Conservation (phyloP, 2,888 invertebrate species). For the Gymnoscelis rufifasciata region DNA sequence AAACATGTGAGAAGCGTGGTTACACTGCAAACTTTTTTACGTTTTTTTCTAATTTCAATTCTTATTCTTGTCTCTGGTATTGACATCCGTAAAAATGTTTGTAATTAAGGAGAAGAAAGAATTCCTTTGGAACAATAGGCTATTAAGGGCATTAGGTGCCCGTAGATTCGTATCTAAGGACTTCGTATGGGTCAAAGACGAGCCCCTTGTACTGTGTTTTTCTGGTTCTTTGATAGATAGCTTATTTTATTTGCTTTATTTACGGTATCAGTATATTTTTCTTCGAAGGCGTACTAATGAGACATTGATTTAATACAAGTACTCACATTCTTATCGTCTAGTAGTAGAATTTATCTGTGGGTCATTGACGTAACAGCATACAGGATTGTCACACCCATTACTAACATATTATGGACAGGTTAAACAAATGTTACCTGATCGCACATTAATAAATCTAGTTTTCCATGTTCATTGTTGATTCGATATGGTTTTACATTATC, state of each 20-base stretch:
- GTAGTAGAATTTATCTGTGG: neutral
- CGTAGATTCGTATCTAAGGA: conserved; percentile 67
- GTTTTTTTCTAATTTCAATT: neutral
- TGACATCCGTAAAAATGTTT: conserved; percentile 72
- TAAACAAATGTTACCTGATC: too few relatives aligned
- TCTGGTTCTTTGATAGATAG: conserved; percentile 6
- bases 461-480: too few relatives aligned
- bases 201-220: conserved; percentile 21
- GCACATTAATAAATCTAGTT: too few relatives aligned
- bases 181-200: conserved; percentile 18
- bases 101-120: conserved; percentile 67
- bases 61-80: conserved; percentile 31
- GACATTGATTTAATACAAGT: neutral
- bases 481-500: too few relatives aligned
- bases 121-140: conserved; percentile 65
- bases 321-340: neutral
- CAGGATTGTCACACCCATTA: neutral
- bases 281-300: neutral
- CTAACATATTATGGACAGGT: neutral
- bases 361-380: neutral
- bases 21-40: too few relatives aligned
- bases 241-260: conserved; percentile 1
- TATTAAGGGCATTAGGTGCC: conserved; percentile 53
- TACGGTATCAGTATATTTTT: neutral
- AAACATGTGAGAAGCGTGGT: too few relatives aligned